Evolutionary conservation across 2,888 invertebrate species (phyloP), one percentile per base, ranked within the genome.

Genomic region (Protodeltote pygarga): DNA sequence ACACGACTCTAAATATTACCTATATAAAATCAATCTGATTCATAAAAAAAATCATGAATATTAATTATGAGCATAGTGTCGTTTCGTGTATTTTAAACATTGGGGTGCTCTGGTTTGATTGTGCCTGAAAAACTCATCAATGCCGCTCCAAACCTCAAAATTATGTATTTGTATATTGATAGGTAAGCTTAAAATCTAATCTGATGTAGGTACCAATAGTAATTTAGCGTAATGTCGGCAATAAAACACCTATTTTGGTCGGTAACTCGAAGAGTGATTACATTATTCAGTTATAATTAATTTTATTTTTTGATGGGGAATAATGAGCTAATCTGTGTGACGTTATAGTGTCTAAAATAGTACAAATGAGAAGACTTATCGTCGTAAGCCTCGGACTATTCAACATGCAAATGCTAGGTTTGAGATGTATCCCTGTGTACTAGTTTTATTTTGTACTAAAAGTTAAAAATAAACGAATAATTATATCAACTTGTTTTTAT

Each of bases 371-470:
- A 92, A 92, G 92, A 92, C 92, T 92, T 92, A 92, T 92, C 89
- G 92, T 91, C 91, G 88, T 92, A 92, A 91, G 90, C 90, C 88
- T 91, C 91, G 86, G 90, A 91, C 89, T 89, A 90, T 91, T 92
- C 91, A 90, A 88, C 92, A 90, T 92, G 88, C 89, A 89, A 92
- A 92, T 91, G 88, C 88, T 92, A 92, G 91, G 91, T 91, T 92
- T 92, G 90, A 92, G 88, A 90, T 92, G 92, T 92, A 93, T 89
- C 91, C 92, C 91, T 89, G 92, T 92, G 92, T 92, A 92, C 92
- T 92, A 93, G 92, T 92, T 92, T 92, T 92, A 92, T 92, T 92
- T 92, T 92, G 92, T 92, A 92, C 92, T 92, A 92, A 92, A 92
- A 92, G 91, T 90, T 92, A 90, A 91, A 85, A 91, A 91, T 90